Conservation (phyloP, 2,113 vertebrate species). For the Hippocampus zosterae region DNA sequence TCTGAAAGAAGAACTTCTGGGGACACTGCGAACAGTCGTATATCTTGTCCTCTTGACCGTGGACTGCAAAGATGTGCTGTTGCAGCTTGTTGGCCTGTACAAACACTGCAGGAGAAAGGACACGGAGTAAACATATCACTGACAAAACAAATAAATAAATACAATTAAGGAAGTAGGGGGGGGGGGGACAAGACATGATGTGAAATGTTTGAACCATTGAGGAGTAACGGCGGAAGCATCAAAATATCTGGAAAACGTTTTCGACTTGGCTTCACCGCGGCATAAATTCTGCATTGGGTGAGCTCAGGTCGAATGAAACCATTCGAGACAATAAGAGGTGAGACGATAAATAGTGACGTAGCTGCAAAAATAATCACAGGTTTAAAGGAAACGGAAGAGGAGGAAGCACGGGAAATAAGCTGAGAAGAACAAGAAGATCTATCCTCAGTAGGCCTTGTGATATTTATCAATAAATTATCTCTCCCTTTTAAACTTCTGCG, state of each 20-base stretch:
- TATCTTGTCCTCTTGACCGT: constrained; percentile 98
- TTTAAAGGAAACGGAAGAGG: constrained; percentile 5
- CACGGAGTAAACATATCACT: neutral
- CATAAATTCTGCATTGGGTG: neutral
- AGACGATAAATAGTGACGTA: neutral
- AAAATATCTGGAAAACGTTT: neutral
- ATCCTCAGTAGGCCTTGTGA: constrained; percentile 68
- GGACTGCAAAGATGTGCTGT: constrained; percentile 98
- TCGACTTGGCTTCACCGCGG: neutral
- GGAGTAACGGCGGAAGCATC: neutral
- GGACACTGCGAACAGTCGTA: constrained; percentile 99
- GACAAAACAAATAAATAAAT: no score
- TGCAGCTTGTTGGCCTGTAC: constrained; percentile 99
- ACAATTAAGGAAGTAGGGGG: neutral
- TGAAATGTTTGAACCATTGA: no score
- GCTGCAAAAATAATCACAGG: constrained; percentile 18
- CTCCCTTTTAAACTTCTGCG: constrained; percentile 51
- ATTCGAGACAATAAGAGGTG: neutral
- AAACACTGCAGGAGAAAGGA: constrained; percentile 77
- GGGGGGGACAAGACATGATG: neutral
- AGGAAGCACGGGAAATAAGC: constrained; percentile 12
- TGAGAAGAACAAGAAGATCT: constrained; percentile 45
- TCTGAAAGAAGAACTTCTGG: constrained; percentile 99
- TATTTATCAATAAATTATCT: constrained; percentile 80
- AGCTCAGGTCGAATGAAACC: neutral